A percentile compares a stretch with the other conserved stretches of the same genome.
Conservation (phyloP, 2,113 vertebrate species). For the Gopherus evgoodei region DNA sequence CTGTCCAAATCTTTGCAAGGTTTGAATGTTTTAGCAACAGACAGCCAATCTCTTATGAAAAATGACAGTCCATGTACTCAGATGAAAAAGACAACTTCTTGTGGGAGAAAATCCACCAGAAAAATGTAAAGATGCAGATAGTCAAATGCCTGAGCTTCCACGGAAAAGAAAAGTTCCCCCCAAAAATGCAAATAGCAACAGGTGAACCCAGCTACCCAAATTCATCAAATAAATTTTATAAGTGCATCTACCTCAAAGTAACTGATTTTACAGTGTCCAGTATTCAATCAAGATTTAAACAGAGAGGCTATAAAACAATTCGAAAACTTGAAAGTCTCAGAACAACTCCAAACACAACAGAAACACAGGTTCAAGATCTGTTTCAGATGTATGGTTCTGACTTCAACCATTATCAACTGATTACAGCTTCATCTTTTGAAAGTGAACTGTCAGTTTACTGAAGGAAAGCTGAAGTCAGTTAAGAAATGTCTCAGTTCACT, state of each 20-base stretch:
- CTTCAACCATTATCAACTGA: not conserved
- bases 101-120: not conserved
- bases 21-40: not conserved
- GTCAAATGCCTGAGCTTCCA: not conserved
- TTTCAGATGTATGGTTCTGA: not conserved
- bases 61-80: not conserved
- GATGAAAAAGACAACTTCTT: too few species aligned
- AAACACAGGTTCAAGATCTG: not conserved
- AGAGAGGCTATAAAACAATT: not conserved
- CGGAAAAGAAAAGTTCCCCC: not conserved
- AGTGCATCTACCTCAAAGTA: not conserved
- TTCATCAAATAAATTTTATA: not conserved
- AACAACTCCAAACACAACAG: not conserved
- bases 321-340: not conserved
- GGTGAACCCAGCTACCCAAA: not conserved
- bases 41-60: not conserved
- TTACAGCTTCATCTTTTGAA: not conserved
- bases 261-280: not conserved
- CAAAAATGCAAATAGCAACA: not conserved
- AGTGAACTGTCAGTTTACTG: too few species aligned
- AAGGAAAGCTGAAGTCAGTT: not conserved
- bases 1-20: not conserved
- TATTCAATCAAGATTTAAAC: not conserved
- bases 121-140: not conserved
- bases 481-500: constrained; percentile 15